phyloP scores from a whole-genome alignment of 2,888 invertebrate species.

The Rhagonycha lutea region DNA sequence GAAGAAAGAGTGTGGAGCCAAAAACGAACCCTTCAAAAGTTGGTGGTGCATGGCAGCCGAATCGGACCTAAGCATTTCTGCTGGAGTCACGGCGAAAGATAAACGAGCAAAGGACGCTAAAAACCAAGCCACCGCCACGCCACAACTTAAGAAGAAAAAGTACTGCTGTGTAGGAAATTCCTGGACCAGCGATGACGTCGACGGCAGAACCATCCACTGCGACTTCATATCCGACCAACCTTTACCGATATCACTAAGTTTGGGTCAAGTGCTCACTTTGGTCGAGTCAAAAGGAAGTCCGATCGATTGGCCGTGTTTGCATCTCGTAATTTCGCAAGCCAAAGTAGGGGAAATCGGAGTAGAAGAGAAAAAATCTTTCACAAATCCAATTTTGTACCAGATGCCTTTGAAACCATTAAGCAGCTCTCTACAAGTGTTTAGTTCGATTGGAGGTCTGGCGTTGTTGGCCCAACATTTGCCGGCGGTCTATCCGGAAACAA shows the following conservation, averaged over 20 bases:
- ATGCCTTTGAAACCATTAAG: slow-evolving; percentile 54
- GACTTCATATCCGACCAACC: slow-evolving; percentile 48
- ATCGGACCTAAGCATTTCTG: slow-evolving; percentile 72
- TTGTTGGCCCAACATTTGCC: slow-evolving; percentile 88
- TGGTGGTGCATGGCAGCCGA: slow-evolving; percentile 56
- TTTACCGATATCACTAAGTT: slow-evolving; percentile 48
- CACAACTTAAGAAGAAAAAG: slow-evolving; percentile 52
- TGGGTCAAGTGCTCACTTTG: slow-evolving; percentile 52
- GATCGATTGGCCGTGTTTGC: slow-evolving; percentile 53
- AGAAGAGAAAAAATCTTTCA: slow-evolving; percentile 30
- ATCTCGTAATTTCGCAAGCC: slow-evolving; percentile 51
- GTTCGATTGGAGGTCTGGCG: slow-evolving; percentile 85
- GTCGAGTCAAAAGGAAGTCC: slow-evolving; percentile 46
- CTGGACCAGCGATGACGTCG: slow-evolving; percentile 42
- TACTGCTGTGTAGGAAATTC: slow-evolving; percentile 40
- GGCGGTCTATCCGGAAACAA: slow-evolving; percentile 82
- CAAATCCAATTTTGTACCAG: slow-evolving; percentile 35
- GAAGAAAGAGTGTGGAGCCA: slow-evolving; percentile 38
- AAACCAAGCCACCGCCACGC: slow-evolving; percentile 59
- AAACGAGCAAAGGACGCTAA: slow-evolving; percentile 85
- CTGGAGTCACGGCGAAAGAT: slow-evolving; percentile 86
- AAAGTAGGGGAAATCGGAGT: slow-evolving; percentile 35
- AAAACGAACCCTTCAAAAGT: slow-evolving; percentile 46
- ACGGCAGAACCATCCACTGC: slow-evolving; percentile 50
- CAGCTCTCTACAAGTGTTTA: slow-evolving; percentile 81